Base-by-base conservation (phyloP, 1,140 invertebrate species). In the Arion vulgaris region DNA sequence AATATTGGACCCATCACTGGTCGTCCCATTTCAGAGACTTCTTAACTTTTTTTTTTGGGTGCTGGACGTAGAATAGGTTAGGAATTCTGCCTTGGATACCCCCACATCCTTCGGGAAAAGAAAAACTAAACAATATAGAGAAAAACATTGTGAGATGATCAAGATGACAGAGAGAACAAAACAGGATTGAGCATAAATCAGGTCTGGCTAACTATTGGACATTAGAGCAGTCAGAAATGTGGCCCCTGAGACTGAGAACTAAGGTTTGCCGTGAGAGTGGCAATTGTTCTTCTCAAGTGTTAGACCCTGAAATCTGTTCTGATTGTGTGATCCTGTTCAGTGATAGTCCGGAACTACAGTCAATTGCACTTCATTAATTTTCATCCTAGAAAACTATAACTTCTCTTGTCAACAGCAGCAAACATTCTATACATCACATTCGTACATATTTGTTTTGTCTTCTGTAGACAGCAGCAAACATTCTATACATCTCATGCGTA, bases 1-100 rank as follows among this genome's bases (percentile, higher is more conserved):
- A 83, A 83, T 78, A 83, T 83, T 83, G 75, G 19, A 45, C 66
- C 66, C 62, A 41, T 78, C 75, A 69, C 26, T 28, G 41, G 38
- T 74, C 73, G 17, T 45, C 73, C 73, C 45, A 41, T n/a, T 36
- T 41, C 4, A 45, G 9, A 66, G 23, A n/a, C 19, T 32, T 66
- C 62, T 32, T 66, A 28, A 66, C 9, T 17, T 1, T 66, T 28
- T 34, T 32, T 11, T n/a, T n/a, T n/a, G n/a, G n/a, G n/a, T 2
- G n/a, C 62, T 66, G 62, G n/a, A 28, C 0, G 11, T 17, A 66
- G n/a, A 66, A 66, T 5, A 28, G n/a, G 28, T 5, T 23, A n/a
- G 53, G 53, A 23, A 57, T n/a, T 57, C 53, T 57, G 45, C 45
- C 19, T 49, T 9, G 9, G 45, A 49, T 36, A 19, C 71, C 13